Percentiles rank a stretch among this genome's conserved stretches.
phyloP scores from a whole-genome alignment of 2,888 invertebrate genomes.

The Horisme vitalbata region DNA sequence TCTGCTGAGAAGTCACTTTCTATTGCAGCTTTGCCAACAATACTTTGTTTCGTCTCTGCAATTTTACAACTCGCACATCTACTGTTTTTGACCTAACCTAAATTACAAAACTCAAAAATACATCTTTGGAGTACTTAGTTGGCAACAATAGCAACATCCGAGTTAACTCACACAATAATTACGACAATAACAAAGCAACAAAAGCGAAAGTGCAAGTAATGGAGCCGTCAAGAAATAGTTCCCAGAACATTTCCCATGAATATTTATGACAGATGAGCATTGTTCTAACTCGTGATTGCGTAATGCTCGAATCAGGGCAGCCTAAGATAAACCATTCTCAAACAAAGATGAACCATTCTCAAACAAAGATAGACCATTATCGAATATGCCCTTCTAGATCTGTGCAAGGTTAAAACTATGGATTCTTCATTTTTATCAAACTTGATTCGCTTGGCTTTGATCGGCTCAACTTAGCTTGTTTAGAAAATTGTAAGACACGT shows the following conservation, averaged over 20 bases:
- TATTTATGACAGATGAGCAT: constrained; percentile 28
- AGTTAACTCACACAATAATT: constrained; percentile 23
- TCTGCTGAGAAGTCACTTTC: constrained; percentile 5
- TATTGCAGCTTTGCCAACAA: constrained; percentile 3
- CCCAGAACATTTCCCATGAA: constrained; percentile 33
- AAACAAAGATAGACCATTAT: too few species aligned
- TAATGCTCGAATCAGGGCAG: constrained; percentile 16
- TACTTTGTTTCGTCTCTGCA: too few species aligned
- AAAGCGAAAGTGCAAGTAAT: constrained; percentile 33
- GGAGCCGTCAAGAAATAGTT: constrained; percentile 28
- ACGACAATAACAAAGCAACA: constrained; percentile 27
- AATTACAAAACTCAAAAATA: background rate
- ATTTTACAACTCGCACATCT: background rate
- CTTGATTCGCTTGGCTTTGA: too few species aligned
- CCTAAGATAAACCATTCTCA: background rate
- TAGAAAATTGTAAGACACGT: too few species aligned
- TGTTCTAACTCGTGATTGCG: constrained; percentile 25
- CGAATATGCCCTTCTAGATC: too few species aligned
- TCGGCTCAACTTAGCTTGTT: too few species aligned
- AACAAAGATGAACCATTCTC: too few species aligned
- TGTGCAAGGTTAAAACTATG: too few species aligned
- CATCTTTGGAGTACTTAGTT: background rate
- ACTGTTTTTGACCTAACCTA: background rate
- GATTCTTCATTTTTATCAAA: too few species aligned
- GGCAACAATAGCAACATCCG: constrained; percentile 7